Base-by-base conservation (phyloP, 2,113 vertebrate species). In the Nannospalax galili region DNA sequence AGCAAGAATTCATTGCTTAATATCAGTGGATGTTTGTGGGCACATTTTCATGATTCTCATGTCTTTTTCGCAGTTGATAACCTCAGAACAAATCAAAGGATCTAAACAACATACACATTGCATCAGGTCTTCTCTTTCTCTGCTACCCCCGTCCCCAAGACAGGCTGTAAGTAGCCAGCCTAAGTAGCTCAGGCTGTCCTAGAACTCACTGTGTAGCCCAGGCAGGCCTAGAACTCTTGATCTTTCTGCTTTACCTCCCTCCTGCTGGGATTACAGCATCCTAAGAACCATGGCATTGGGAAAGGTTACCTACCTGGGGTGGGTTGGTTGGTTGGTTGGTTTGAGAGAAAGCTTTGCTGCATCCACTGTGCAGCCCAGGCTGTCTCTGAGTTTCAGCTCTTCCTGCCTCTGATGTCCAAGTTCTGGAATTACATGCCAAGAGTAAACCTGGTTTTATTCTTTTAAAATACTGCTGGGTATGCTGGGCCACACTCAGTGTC, bases 171-270 rank as follows among this genome's bases (percentile, higher is more conserved):
- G n/a, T n/a, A n/a, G 64, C 6, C 26, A 5, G 22, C 64, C 24
- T 28, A 24, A 4, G 1, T 3, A 9, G 37, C 22, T 12, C 45
- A 16, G 20, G n/a, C 24, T 20, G 0, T 1, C 24, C 3, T 37
- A 5, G 35, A 69, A 19, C 35, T 70, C 12, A 26, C 19, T 37
- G 1, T 37, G 12, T 48, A 0, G 45, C 45, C 10, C 14, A 28
- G 45, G 45, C 42, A 56, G 84, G 45, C 52, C 48, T 85, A 48
- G 64, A 85, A 69, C 40, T 52, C 16, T 8, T 52, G 48, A 3
- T 52, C 64, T 42, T 78, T 35, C 75, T 84, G 64, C 42, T 48
- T 69, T 19, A 16, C 42, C 15, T 52, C 3, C 2, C 28, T 42
- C 15, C 40, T 28, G 9, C 42, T 20, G 22, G 40, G 42, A 26